phyloP scores from a whole-genome alignment of 2,888 invertebrate species.

The Polydrusus cervinus region DNA sequence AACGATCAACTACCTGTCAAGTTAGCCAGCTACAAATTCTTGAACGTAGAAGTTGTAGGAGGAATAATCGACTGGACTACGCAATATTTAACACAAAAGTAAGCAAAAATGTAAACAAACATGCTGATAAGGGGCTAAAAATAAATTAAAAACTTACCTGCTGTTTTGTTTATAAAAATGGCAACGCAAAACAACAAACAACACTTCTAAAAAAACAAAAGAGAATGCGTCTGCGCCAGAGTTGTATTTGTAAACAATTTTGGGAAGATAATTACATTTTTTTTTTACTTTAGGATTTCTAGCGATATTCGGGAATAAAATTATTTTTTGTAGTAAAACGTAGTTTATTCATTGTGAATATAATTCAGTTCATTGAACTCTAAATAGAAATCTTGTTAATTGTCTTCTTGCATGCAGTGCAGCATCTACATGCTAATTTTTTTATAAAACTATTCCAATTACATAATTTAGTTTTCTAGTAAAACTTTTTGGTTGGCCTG shows the following conservation, averaged over 20 bases:
- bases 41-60: slow-evolving; percentile 81
- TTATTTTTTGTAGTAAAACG: neutral
- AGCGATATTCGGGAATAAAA: neutral
- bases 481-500: too few relatives aligned
- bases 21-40: slow-evolving; percentile 80
- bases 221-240: slow-evolving; percentile 36
- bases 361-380: neutral
- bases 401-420: too few relatives aligned
- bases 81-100: slow-evolving; percentile 86
- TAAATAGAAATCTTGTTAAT: too few relatives aligned
- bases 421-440: too few relatives aligned
- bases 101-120: slow-evolving; percentile 68
- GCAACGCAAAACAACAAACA: slow-evolving; percentile 11
- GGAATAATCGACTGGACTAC: slow-evolving; percentile 85
- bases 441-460: too few relatives aligned
- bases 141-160: slow-evolving; percentile 29
- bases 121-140: slow-evolving; percentile 11
- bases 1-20: slow-evolving; percentile 84
- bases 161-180: slow-evolving; percentile 28
- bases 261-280: slow-evolving; percentile 24
- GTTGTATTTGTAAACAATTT: slow-evolving; percentile 42
- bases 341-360: neutral
- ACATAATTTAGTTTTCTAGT: too few relatives aligned
- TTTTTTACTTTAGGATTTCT: neutral
- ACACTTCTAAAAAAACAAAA: slow-evolving; percentile 23